Conservation (phyloP, 2,113 vertebrate species). For the Oreotragus oreotragus region DNA sequence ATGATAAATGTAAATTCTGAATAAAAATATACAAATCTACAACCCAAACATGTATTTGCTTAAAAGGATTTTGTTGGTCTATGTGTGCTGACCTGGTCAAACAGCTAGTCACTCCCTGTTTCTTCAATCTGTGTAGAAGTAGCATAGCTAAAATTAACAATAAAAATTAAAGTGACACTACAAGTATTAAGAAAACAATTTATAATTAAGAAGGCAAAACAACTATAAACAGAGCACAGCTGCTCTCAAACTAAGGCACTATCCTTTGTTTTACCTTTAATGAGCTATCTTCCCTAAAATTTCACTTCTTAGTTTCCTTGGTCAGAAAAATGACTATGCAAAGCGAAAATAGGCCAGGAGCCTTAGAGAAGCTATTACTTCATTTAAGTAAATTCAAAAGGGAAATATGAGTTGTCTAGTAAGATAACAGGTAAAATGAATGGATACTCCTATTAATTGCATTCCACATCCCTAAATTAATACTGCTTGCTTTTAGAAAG, state of each 20-base stretch:
- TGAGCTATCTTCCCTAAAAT: not conserved
- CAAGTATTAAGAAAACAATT: constrained; percentile 11
- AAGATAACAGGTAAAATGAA: not conserved
- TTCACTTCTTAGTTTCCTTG: not conserved
- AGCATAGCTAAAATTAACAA: constrained; percentile 10
- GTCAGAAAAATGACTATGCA: not conserved
- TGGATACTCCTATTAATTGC: not conserved
- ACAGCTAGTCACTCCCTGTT: not conserved
- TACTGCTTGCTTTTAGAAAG: not conserved
- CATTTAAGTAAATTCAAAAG: not conserved
- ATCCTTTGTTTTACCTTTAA: not conserved
- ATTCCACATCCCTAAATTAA: not conserved
- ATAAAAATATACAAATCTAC: not conserved
- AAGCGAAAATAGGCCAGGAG: not conserved
- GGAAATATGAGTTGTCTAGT: not conserved
- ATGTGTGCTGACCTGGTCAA: not conserved
- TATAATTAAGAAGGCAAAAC: constrained; percentile 8
- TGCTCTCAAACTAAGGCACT: not conserved
- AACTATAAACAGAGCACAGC: not conserved
- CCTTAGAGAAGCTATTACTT: not conserved
- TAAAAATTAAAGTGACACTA: not conserved
- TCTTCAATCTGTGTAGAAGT: not conserved
- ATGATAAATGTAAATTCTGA: not conserved
- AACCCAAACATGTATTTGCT: not conserved
- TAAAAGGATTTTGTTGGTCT: not conserved